Evolutionary conservation across 2,113 vertebrate species (phyloP), one percentile per base, ranked within the genome.

Genomic region (Macrotus californicus): DNA sequence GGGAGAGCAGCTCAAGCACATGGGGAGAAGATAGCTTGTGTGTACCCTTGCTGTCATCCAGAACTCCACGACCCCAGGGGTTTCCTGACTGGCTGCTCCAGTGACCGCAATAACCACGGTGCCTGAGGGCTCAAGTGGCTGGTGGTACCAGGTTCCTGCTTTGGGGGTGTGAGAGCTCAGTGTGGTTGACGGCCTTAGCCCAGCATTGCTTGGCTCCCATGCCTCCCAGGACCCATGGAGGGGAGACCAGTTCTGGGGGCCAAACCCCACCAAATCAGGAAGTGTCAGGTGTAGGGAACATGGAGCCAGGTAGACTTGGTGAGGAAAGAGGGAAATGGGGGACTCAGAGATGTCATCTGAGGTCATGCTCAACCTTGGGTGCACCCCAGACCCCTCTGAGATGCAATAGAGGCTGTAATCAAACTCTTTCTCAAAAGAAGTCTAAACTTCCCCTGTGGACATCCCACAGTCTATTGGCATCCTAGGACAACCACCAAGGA

Each of bases 31-130:
- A 29, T n/a, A 54, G 87, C 76, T 87, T 8, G 4, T 13, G 34
- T 15, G 6, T 41, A 76, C 72, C 83, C 87, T 43, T 31, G 75
- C 94, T 73, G 26, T 87, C 94, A 95, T 61, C 95, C 90, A 96
- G 96, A 94, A 70, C 93, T 80, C 94, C 91, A 59, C 16, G 89
- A 97, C 96, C 95, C 97, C 88, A 83, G 96, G 90, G 96, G 91
- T 96, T 97, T 97, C 96, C 96, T 97, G 96, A 94, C 88, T 89
- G 88, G 89, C 94, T 89, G 97, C 95, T 96, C 0, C 31, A 59
- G 96, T 94, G 96, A 97, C 97, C 97, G 96, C 97, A 97, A 96
- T 96, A 97, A 97, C 97, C 97, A 97, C 96, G 95, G 96, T 64
- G 90, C 96, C 96, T 64, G 88, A 88, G 94, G 91, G 95, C 90